Conservation (phyloP, 2,113 vertebrate genomes). For the Daphoenositta chrysoptera region DNA sequence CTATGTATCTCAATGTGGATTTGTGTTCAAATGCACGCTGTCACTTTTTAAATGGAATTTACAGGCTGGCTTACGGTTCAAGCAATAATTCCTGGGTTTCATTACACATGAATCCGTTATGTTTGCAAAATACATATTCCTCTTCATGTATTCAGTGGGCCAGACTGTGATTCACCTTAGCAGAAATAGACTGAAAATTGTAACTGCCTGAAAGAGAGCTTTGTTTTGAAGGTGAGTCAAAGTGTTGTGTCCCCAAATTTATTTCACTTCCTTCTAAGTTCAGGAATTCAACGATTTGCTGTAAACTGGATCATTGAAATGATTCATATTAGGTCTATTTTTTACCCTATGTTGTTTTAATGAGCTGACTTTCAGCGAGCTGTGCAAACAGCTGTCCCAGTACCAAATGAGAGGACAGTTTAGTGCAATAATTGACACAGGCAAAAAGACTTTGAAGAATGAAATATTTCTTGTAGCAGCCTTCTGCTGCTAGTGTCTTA, state of each 20-base stretch:
- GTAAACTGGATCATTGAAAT: background rate
- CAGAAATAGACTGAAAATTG: background rate
- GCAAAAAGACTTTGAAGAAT: background rate
- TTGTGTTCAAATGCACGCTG: background rate
- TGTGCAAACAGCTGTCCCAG: background rate
- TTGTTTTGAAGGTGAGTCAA: constrained; percentile 3
- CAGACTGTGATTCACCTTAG: background rate
- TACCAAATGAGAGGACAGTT: background rate
- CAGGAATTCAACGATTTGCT: background rate
- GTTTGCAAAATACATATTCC: background rate
- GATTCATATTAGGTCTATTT: background rate
- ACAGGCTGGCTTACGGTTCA: background rate
- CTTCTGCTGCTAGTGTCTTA: background rate
- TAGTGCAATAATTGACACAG: background rate
- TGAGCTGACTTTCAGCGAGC: background rate
- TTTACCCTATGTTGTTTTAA: background rate
- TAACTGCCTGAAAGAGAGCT: background rate
- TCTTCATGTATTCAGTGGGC: background rate
- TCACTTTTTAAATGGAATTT: background rate
- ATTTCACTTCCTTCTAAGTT: background rate
- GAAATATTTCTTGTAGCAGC: background rate
- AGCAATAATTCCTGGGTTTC: background rate
- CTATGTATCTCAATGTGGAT: background rate
- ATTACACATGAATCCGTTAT: background rate
- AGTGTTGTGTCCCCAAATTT: background rate